Evolutionary conservation across 2,888 invertebrate genomes (phyloP).

Genomic region (Sesia apiformis): DNA sequence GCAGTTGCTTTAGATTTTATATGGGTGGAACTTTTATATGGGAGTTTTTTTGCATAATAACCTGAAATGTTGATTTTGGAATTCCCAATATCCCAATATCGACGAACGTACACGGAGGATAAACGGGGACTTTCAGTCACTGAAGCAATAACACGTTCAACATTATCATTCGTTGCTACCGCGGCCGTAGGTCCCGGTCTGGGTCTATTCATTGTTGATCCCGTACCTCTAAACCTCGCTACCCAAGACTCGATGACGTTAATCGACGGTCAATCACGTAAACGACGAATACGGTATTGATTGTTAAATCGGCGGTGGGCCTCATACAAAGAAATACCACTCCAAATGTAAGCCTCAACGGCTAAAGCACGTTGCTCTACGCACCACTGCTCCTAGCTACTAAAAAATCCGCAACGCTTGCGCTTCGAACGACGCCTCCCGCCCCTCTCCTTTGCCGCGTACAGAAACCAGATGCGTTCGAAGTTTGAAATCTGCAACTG

Average conservation of each 20-base stretch:
- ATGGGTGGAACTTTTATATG: too few relatives aligned
- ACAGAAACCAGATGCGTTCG: not conserved
- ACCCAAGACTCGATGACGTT: not conserved
- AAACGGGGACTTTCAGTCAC: not conserved
- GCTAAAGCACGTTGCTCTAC: not conserved
- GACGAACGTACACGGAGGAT: not conserved
- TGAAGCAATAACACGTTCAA: not conserved
- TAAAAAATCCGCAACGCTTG: not conserved
- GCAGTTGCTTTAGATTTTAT: too few relatives aligned
- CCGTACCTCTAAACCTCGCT: not conserved
- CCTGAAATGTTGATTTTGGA: too few relatives aligned
- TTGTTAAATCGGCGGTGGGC: not conserved
- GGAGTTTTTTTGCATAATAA: too few relatives aligned
- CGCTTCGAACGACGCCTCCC: not conserved
- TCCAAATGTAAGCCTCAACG: not conserved
- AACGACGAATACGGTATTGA: not conserved
- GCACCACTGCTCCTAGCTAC: not conserved
- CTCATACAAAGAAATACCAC: too few relatives aligned
- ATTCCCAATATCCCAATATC: not conserved
- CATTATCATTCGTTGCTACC: not conserved
- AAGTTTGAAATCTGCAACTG: not conserved
- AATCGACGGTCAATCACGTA: not conserved
- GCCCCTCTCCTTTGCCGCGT: not conserved
- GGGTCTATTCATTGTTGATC: constrained; percentile 1
- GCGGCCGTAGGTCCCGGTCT: not conserved